These are phyloP conservation scores for Cyaniris semiargus DNA, from an alignment of 2,888 invertebrate genomes.

Conservation along the genomic window DNA sequence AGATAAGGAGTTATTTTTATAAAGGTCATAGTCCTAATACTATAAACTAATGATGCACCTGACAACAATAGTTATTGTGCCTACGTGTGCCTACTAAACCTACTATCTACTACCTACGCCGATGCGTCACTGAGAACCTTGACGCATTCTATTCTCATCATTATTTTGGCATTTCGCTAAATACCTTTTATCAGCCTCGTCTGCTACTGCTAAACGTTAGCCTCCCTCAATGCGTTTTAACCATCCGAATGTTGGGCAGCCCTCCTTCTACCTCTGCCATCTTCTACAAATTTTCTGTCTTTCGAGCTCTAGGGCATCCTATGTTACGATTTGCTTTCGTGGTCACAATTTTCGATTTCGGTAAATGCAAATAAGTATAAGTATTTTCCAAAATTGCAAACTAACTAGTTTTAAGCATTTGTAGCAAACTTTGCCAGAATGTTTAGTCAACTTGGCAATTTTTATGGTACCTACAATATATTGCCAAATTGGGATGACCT, in stretches of 20 bases:
- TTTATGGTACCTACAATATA: too few species aligned
- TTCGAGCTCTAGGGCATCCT: neutral
- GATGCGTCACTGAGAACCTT: conserved; percentile 47
- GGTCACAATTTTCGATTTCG: neutral
- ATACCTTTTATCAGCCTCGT: neutral
- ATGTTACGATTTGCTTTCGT: neutral
- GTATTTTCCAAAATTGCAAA: neutral
- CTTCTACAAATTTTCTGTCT: neutral
- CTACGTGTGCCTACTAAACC: conserved; percentile 41
- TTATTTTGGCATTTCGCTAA: neutral
- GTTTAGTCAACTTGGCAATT: too few species aligned
- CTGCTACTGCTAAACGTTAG: too few species aligned
- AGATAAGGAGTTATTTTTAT: neutral
- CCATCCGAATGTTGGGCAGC: neutral
- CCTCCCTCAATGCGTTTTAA: neutral
- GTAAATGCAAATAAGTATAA: neutral
- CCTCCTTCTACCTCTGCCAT: neutral
- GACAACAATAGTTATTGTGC: conserved; percentile 45
- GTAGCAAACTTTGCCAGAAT: neutral
- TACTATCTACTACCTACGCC: conserved; percentile 7
- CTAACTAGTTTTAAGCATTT: neutral
- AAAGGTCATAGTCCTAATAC: conserved; percentile 1
- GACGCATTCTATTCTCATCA: conserved; percentile 39
- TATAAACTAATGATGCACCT: conserved; percentile 42
- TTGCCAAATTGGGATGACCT: too few species aligned